Percentiles rank a stretch among this genome's conserved stretches.
Conservation (phyloP, 2,888 invertebrate genomes). For the Heliconius aoede region DNA sequence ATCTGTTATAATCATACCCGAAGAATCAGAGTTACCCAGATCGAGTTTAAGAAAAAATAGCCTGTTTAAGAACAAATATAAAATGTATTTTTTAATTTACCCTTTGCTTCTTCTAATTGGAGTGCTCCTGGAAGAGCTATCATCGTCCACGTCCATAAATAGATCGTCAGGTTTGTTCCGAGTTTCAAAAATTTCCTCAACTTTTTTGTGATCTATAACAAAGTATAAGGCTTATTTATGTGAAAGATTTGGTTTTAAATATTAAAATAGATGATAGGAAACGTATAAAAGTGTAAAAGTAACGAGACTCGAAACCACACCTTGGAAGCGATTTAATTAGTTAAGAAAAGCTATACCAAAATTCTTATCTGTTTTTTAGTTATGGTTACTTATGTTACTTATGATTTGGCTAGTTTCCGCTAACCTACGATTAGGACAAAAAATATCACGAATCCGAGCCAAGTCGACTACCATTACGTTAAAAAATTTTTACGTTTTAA, state of each 20-base stretch:
- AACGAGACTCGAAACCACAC: neutral
- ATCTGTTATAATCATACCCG: no score
- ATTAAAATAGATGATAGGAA: neutral
- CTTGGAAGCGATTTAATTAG: neutral
- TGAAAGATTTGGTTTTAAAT: neutral
- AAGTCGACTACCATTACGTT: no score
- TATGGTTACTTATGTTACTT: no score
- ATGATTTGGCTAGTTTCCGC: no score
- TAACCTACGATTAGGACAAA: no score
- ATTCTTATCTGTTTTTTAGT: neutral
- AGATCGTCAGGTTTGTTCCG: conserved; percentile 61
- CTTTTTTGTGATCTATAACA: conserved; percentile 61
- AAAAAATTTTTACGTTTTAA: no score
- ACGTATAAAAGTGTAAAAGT: neutral
- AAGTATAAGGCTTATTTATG: neutral
- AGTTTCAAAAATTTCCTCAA: conserved; percentile 60
- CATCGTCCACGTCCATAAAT: conserved; percentile 67
- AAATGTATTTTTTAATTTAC: conserved; percentile 50
- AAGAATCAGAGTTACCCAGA: no score
- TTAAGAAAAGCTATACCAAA: neutral
- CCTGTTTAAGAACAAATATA: neutral
- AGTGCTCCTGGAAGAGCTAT: conserved; percentile 67
- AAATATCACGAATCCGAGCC: no score
- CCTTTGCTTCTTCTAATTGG: conserved; percentile 63
- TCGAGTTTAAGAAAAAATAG: no score